Evolutionary conservation across 2,113 vertebrate species (phyloP).

Genomic region (Gulo gulo): DNA sequence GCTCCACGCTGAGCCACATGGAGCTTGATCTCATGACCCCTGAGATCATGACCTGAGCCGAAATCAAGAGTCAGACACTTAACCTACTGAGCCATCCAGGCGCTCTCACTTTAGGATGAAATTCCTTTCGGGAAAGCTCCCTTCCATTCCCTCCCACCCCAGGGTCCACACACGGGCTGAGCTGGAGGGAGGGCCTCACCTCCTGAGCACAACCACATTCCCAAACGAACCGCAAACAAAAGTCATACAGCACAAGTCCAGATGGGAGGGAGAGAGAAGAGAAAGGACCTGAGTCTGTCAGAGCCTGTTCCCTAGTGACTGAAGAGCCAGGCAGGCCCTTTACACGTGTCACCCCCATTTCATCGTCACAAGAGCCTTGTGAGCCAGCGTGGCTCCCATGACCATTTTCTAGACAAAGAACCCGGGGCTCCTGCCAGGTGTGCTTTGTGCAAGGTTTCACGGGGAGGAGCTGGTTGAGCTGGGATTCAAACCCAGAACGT

Average conservation of each 20-base stretch:
- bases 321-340: background rate
- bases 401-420: background rate
- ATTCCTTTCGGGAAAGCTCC: background rate
- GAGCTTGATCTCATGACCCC: background rate
- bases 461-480: background rate
- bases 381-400: rapidly evolving
- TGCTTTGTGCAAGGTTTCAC: rapidly evolving
- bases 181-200: background rate
- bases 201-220: constrained; percentile 72
- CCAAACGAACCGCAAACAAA: constrained; percentile 51
- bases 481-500: background rate
- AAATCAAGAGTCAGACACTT: background rate
- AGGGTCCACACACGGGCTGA: background rate
- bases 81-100: background rate
- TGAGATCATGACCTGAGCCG: background rate
- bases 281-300: rapidly evolving
- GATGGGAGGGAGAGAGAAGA: too few relatives aligned
- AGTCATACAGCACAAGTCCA: background rate
- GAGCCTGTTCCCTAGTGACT: background rate
- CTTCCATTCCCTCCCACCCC: background rate
- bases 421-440: rapidly evolving
- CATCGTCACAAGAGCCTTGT: background rate
- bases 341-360: rapidly evolving
- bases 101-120: background rate
- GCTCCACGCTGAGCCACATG: background rate